These are phyloP conservation scores for Axea sp. DNA, from an alignment of 2,888 invertebrate genomes.

Conservation along the genomic window DNA sequence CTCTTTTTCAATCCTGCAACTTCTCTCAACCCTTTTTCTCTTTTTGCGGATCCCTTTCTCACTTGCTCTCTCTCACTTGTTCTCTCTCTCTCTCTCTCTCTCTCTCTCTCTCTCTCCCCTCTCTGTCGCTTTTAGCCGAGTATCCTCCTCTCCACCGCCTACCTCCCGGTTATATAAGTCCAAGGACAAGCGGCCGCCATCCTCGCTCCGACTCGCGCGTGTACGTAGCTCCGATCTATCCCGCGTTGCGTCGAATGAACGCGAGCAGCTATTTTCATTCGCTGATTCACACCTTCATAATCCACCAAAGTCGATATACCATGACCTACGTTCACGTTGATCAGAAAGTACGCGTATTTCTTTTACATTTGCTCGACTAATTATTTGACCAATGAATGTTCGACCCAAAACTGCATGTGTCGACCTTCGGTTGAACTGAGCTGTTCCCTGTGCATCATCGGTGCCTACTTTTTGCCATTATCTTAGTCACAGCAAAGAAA, in stretches of 20 bases:
- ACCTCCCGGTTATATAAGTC: conserved; percentile 72
- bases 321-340: conserved; percentile 46
- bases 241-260: conserved; percentile 19
- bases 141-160: conserved; percentile 52
- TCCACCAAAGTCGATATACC: conserved; percentile 32
- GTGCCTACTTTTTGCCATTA: conserved; percentile 10
- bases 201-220: conserved; percentile 34
- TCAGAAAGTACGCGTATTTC: conserved; percentile 48
- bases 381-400: conserved; percentile 17
- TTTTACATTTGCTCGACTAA: conserved; percentile 42
- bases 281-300: conserved; percentile 49
- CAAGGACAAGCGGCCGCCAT: conserved; percentile 67
- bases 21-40: conserved; percentile 53
- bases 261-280: conserved; percentile 43
- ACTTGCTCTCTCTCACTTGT: conserved; percentile 7
- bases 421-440: conserved; percentile 31
- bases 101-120: conserved; percentile 4
- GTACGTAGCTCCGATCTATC: conserved; percentile 47
- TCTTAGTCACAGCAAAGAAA: conserved; percentile 24
- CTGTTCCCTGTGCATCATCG: conserved; percentile 16
- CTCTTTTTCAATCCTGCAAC: conserved; percentile 30
- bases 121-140: conserved; percentile 10
- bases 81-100: conserved; percentile 4
- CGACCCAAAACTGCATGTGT: conserved; percentile 4
- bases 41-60: conserved; percentile 1